phyloP scores from a whole-genome alignment of 1,140 invertebrate genomes.

The Caerostris darwini region DNA sequence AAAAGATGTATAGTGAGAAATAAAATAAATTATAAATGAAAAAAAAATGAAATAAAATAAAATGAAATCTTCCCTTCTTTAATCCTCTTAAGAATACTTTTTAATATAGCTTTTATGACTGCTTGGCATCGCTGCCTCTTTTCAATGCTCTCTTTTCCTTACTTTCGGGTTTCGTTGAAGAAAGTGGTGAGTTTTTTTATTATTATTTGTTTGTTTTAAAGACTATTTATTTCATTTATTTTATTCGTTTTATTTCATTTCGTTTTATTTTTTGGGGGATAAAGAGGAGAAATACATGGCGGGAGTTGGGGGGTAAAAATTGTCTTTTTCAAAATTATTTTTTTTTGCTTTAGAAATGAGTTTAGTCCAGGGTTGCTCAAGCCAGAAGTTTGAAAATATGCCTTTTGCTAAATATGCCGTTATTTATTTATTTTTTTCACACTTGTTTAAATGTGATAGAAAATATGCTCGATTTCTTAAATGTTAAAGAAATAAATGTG shows the following conservation, averaged over 20 bases:
- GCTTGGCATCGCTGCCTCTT: conserved; percentile 14
- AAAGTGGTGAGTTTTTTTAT: too few species aligned
- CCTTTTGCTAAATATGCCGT: neutral
- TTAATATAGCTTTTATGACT: conserved; percentile 73
- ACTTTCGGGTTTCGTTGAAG: neutral
- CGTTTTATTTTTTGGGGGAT: neutral
- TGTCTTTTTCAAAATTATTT: neutral
- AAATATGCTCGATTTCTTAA: too few species aligned
- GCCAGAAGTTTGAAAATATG: neutral
- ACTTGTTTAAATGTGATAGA: too few species aligned
- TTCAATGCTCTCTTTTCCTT: neutral
- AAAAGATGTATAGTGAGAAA: conserved; percentile 69
- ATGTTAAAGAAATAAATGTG: too few species aligned
- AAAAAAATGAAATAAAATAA: neutral
- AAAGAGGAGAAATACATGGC: neutral
- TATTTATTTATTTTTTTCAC: too few species aligned
- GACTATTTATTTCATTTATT: too few species aligned
- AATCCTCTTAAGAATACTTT: conserved; percentile 69
- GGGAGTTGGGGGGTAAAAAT: neutral
- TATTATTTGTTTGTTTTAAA: too few species aligned
- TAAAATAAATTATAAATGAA: conserved; percentile 54
- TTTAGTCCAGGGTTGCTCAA: neutral
- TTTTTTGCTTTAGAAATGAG: too few species aligned
- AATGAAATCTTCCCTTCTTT: neutral
- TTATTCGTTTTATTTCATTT: neutral